Evolutionary conservation across 2,888 invertebrate genomes (phyloP).

Genomic region (Drosophila phalerata): DNA sequence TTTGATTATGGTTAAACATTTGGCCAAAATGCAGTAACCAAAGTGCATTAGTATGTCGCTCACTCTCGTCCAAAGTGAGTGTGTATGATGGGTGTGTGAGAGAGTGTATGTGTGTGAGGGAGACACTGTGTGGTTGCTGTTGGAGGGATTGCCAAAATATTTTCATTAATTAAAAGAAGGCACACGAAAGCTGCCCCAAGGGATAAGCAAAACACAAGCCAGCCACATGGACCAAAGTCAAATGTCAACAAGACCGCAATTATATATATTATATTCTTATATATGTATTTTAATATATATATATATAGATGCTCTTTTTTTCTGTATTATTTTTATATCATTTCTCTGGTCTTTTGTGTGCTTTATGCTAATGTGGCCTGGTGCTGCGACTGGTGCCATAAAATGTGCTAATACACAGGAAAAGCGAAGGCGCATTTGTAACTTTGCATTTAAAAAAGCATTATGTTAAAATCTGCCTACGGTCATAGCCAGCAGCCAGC

Average conservation of each 20-base stretch:
- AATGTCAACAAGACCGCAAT: conserved; percentile 76
- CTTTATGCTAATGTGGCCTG: conserved; percentile 77
- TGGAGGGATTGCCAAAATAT: conserved; percentile 48
- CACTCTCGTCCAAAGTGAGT: neutral
- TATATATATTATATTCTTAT: conserved; percentile 40
- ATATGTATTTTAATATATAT: conserved; percentile 12
- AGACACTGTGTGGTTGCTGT: neutral
- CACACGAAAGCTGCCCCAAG: conserved; percentile 27
- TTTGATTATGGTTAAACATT: conserved; percentile 69
- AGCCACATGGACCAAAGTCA: conserved; percentile 64
- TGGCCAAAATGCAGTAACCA: conserved; percentile 51
- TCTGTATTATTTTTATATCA: conserved; percentile 52
- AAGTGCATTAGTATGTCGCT: conserved; percentile 26
- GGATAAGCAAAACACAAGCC: conserved; percentile 29
- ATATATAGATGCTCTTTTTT: conserved; percentile 11
- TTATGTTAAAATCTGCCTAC: conserved; percentile 80
- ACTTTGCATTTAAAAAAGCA: conserved; percentile 81
- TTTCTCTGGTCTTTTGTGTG: conserved; percentile 66
- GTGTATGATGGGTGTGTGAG: conserved; percentile 4
- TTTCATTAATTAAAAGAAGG: conserved; percentile 71
- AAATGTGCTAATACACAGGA: conserved; percentile 76
- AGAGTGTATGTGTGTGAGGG: neutral
- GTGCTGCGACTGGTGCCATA: conserved; percentile 67
- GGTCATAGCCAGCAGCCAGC: conserved; percentile 61
- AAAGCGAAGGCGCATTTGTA: conserved; percentile 72